Evolutionary conservation across 2,797 vertebrate species (phyloP).

Genomic region (Hapalemur alaotrensis): DNA sequence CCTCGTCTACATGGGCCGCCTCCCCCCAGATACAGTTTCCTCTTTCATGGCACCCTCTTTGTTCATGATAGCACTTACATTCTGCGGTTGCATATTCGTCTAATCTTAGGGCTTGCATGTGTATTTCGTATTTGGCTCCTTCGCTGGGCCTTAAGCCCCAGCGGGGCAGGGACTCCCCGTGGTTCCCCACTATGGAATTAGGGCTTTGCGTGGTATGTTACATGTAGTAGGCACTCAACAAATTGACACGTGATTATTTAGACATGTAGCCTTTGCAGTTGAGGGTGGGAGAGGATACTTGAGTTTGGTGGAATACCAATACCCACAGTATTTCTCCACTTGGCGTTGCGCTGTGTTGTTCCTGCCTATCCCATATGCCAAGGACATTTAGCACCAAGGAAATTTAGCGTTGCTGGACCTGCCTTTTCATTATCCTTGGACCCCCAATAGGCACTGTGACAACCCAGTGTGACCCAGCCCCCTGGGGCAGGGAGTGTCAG

Average conservation of each 20-base stretch:
- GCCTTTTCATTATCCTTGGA: background rate
- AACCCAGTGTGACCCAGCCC: background rate
- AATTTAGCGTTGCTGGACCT: background rate
- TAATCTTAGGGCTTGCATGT: background rate
- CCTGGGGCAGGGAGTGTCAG: background rate
- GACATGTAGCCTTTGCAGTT: accelerated
- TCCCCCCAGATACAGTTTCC: background rate
- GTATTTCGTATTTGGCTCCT: background rate
- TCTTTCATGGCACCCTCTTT: background rate
- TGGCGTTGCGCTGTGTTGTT: background rate
- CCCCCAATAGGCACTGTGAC: background rate
- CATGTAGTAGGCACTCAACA: background rate
- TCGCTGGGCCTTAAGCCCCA: background rate
- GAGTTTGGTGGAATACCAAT: background rate
- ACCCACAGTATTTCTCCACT: background rate
- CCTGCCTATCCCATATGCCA: background rate
- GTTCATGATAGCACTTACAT: background rate
- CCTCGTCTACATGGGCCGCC: too few species aligned
- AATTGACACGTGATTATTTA: too few species aligned
- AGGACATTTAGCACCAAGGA: background rate
- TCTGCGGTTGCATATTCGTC: too few species aligned
- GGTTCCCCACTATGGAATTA: background rate
- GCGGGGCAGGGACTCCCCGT: background rate
- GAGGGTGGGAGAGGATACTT: background rate
- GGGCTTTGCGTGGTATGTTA: background rate